Conservation (phyloP, 1,140 invertebrate genomes). For the Wasmannia auropunctata region DNA sequence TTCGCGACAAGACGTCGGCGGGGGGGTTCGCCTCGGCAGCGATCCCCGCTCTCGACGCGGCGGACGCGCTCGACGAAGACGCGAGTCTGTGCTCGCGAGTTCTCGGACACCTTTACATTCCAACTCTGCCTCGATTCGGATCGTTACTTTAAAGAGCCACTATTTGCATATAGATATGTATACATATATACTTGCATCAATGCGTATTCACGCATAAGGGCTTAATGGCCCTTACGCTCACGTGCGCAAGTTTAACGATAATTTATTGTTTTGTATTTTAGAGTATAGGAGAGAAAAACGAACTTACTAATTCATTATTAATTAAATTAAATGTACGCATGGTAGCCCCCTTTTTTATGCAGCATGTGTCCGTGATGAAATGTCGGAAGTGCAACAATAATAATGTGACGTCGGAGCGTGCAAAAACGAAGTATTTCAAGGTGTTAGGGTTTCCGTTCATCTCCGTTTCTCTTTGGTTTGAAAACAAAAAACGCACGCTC, state of each 20-base stretch:
- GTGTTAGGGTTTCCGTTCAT: constrained; percentile 46
- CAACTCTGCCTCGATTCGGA: constrained; percentile 76
- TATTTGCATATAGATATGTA: constrained; percentile 59
- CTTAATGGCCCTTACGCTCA: constrained; percentile 59
- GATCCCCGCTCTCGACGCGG: not conserved
- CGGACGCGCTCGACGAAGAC: constrained; percentile 17
- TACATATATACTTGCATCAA: constrained; percentile 62
- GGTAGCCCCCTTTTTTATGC: constrained; percentile 34
- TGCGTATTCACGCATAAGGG: too few relatives aligned
- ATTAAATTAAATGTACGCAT: constrained; percentile 61
- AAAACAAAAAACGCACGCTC: constrained; percentile 41
- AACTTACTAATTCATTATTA: constrained; percentile 71
- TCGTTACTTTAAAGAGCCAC: constrained; percentile 70
- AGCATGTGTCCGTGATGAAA: constrained; percentile 61
- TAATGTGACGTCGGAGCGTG: constrained; percentile 24
- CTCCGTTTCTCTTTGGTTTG: not conserved
- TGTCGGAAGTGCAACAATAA: constrained; percentile 42
- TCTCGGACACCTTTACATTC: constrained; percentile 72
- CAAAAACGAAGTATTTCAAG: constrained; percentile 26
- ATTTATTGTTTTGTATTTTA: constrained; percentile 80
- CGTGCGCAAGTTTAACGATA: constrained; percentile 70
- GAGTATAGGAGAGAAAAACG: constrained; percentile 61
- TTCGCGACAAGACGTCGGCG: not conserved
- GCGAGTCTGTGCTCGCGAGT: constrained; percentile 41
- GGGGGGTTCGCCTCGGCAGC: not conserved